Conservation (phyloP, 2,888 invertebrate species). For the Campoletis raptor region DNA sequence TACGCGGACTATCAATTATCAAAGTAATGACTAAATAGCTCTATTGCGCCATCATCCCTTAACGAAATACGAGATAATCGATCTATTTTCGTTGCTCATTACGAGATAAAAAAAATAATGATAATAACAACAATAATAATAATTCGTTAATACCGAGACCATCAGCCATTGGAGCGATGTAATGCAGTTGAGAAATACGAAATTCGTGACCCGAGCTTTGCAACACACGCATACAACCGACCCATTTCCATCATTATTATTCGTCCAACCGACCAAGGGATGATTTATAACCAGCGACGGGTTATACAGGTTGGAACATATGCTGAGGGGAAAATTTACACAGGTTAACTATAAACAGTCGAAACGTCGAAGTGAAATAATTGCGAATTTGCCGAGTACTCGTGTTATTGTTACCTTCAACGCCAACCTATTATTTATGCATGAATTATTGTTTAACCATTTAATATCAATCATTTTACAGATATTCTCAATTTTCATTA, state of each 20-base stretch:
- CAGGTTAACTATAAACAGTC: conserved; percentile 9
- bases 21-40: not conserved
- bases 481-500: not conserved
- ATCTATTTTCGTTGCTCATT: not conserved
- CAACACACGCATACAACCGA: not conserved
- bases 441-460: not conserved
- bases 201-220: conserved; percentile 6
- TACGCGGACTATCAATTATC: not conserved
- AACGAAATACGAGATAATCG: not conserved
- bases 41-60: not conserved
- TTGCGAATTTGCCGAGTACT: conserved; percentile 29
- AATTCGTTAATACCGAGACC: conserved; percentile 1
- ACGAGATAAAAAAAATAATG: not conserved
- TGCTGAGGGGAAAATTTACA: conserved; percentile 14
- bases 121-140: not conserved
- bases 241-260: conserved; percentile 53
- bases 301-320: conserved; percentile 18
- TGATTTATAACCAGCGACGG: conserved; percentile 46
- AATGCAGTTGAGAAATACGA: not conserved
- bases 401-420: not conserved
- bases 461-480: not conserved
- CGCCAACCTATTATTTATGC: not conserved
- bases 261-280: conserved; percentile 25
- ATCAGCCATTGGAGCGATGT: not conserved
- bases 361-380: conserved; percentile 37